Conservation (phyloP, 2,888 invertebrate genomes). For the Tenthredo amoena region DNA sequence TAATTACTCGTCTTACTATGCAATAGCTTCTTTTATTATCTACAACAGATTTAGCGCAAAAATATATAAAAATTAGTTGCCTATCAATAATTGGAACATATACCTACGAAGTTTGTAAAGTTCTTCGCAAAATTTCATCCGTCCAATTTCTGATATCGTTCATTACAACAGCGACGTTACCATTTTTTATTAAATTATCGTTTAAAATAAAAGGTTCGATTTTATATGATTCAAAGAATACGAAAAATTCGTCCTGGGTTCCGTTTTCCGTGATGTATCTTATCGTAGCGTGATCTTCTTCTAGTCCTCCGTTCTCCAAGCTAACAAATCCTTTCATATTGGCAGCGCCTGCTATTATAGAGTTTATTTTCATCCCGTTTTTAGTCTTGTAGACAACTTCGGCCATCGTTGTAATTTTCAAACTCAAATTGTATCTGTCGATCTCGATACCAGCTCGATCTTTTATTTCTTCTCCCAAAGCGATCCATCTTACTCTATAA, state of each 20-base stretch:
- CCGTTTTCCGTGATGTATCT: slow-evolving; percentile 53
- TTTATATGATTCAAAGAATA: slow-evolving; percentile 54
- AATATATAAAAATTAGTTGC: neutral
- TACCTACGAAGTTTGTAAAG: no score
- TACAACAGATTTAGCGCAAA: neutral
- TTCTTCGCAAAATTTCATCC: neutral
- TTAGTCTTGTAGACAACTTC: slow-evolving; percentile 38
- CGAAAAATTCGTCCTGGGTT: slow-evolving; percentile 55
- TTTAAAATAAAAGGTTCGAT: slow-evolving; percentile 42
- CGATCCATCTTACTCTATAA: slow-evolving; percentile 60
- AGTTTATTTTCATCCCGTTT: slow-evolving; percentile 53
- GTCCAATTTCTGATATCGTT: slow-evolving; percentile 55
- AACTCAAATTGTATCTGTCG: slow-evolving; percentile 42
- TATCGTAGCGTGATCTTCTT: slow-evolving; percentile 43
- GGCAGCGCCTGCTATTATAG: slow-evolving; percentile 57
- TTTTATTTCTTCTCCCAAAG: slow-evolving; percentile 58
- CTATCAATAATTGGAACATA: neutral
- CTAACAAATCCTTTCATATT: slow-evolving; percentile 58
- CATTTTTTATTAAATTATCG: slow-evolving; percentile 17
- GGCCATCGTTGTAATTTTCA: slow-evolving; percentile 51
- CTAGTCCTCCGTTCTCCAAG: slow-evolving; percentile 57
- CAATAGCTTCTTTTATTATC: neutral
- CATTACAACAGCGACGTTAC: slow-evolving; percentile 49
- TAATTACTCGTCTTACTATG: slow-evolving; percentile 1
- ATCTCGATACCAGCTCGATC: slow-evolving; percentile 6